A percentile compares a stretch with the other conserved stretches of the same genome.
Conservation (phyloP, 1,140 invertebrate genomes). For the Drosophila tristis region DNA sequence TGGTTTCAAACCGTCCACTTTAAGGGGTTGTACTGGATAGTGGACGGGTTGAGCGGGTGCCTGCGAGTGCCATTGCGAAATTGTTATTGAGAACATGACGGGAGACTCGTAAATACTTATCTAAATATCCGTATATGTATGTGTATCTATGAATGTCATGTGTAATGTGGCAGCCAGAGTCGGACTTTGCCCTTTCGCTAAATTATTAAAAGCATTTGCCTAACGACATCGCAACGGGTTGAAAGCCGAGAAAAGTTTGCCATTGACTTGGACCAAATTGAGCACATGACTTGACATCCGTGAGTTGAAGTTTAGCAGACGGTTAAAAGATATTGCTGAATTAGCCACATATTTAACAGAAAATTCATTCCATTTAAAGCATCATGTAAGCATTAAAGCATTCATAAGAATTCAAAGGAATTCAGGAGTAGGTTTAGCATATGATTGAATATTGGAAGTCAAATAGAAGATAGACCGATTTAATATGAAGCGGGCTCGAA, state of each 20-base stretch:
- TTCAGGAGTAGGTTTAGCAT: too few relatives aligned
- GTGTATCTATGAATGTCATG: slow-evolving; percentile 44
- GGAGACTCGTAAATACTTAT: slow-evolving; percentile 75
- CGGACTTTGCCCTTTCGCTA: slow-evolving; percentile 60
- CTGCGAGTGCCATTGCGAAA: slow-evolving; percentile 62
- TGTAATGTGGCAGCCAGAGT: slow-evolving; percentile 41
- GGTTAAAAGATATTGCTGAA: slow-evolving; percentile 41
- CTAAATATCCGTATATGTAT: slow-evolving; percentile 50
- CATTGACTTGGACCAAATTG: slow-evolving; percentile 26
- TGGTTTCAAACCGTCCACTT: slow-evolving; percentile 3
- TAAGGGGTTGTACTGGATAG: slow-evolving; percentile 50
- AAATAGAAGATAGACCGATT: too few relatives aligned
- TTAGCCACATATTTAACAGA: slow-evolving; percentile 29
- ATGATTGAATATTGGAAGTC: too few relatives aligned
- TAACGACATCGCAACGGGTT: slow-evolving; percentile 38
- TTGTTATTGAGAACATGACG: slow-evolving; percentile 77
- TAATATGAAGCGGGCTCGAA: too few relatives aligned
- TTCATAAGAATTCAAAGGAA: too few relatives aligned
- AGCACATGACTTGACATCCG: slow-evolving; percentile 13
- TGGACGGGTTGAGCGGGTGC: slow-evolving; percentile 12
- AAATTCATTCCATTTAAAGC: slow-evolving; percentile 3
- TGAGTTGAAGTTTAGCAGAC: slow-evolving; percentile 29
- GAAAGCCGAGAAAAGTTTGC: slow-evolving; percentile 23
- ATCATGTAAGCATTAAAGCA: too few relatives aligned
- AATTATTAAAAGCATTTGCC: slow-evolving; percentile 77